Evolutionary conservation across 2,113 vertebrate genomes (phyloP).

Genomic region (Bubalus kerabau): DNA sequence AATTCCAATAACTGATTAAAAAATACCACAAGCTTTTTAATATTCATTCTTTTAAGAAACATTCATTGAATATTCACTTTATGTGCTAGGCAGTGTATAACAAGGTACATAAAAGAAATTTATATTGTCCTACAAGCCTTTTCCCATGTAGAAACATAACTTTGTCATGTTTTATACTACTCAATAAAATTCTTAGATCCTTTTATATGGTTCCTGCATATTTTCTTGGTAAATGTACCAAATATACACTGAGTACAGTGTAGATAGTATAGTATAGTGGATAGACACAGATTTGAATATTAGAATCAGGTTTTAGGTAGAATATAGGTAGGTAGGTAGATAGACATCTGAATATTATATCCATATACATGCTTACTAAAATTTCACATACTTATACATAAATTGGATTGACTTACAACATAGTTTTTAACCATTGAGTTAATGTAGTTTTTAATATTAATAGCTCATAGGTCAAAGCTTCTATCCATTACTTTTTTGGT

Average conservation of each 20-base stretch:
- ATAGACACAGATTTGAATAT: neutral
- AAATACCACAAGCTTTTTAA: neutral
- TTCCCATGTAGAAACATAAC: neutral
- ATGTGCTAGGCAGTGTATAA: neutral
- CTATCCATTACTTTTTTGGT: neutral
- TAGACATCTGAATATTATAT: neutral
- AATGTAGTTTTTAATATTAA: neutral
- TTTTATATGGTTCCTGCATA: neutral
- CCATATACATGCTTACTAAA: neutral
- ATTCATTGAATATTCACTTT: neutral
- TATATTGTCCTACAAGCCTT: neutral
- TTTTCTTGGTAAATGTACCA: constrained; percentile 1
- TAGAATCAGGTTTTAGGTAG: neutral
- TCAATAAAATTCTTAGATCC: neutral
- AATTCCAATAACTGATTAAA: neutral
- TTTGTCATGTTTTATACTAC: constrained; percentile 5
- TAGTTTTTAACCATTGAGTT: neutral
- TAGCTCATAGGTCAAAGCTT: neutral
- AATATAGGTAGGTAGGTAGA: neutral
- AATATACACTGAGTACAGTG: neutral
- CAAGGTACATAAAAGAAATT: neutral
- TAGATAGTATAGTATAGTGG: neutral
- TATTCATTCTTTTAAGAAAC: neutral
- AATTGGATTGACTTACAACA: neutral
- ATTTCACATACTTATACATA: neutral